A percentile compares a stretch with the other conserved stretches of the same genome.
These are phyloP conservation scores for Scortum barcoo DNA, from an alignment of 2,113 vertebrate species.

Conservation along the genomic window DNA sequence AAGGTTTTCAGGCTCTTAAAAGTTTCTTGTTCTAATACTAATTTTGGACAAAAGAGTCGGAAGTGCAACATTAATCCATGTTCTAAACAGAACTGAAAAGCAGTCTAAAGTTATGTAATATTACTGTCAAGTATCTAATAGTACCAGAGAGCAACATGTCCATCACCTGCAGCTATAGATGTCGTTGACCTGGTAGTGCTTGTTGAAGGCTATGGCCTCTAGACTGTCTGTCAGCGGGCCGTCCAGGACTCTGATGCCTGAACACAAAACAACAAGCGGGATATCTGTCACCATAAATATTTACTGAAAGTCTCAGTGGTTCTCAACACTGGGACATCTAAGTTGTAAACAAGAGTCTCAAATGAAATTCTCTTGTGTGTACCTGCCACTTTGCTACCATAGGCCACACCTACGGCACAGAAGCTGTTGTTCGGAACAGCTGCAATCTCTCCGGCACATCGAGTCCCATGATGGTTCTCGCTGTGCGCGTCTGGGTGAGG, in stretches of 20 bases:
- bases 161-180: slow-evolving; percentile 98
- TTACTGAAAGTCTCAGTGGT: neutral
- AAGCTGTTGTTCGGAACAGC: slow-evolving; percentile 96
- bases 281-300: neutral
- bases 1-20: no score
- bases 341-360: neutral
- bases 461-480: slow-evolving; percentile 96
- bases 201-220: slow-evolving; percentile 98
- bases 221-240: slow-evolving; percentile 98
- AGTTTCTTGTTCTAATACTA: no score
- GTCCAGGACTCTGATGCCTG: slow-evolving; percentile 96
- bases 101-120: no score
- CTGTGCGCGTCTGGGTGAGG: slow-evolving; percentile 91
- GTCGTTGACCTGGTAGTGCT: slow-evolving; percentile 98
- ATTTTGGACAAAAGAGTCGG: no score
- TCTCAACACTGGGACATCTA: neutral
- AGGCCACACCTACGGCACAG: slow-evolving; percentile 96
- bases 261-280: slow-evolving; percentile 7
- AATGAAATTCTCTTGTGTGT: neutral
- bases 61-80: no score
- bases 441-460: slow-evolving; percentile 95
- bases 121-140: neutral
- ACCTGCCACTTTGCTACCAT: slow-evolving; percentile 95
- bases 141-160: neutral
- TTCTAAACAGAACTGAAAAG: no score